phyloP scores from a whole-genome alignment of 1,140 invertebrate species.

The Drosophila persimilis region DNA sequence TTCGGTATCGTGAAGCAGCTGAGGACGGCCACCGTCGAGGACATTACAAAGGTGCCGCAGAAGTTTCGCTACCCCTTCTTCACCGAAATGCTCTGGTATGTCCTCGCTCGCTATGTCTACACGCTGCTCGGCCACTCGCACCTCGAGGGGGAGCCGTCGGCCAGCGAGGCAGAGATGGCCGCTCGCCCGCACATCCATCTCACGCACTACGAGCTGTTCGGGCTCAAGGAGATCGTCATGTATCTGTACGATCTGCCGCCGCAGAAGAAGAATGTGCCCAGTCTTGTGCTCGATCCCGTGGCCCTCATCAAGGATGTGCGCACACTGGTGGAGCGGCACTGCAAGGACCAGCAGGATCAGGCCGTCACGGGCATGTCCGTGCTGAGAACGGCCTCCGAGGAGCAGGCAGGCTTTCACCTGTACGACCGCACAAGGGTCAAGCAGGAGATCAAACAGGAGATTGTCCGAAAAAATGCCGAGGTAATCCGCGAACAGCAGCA shows the following conservation, averaged over 20 bases:
- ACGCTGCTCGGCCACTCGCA: slow-evolving; percentile 93
- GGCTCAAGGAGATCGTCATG: slow-evolving; percentile 95
- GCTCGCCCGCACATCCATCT: slow-evolving; percentile 87
- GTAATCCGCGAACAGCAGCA: slow-evolving; percentile 77
- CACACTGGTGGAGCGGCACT: slow-evolving; percentile 93
- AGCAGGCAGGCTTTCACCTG: slow-evolving; percentile 45
- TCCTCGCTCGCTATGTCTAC: slow-evolving; percentile 95
- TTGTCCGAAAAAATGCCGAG: slow-evolving; percentile 74
- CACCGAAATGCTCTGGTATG: slow-evolving; percentile 99
- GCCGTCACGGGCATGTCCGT: slow-evolving; percentile 93
- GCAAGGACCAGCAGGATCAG: slow-evolving; percentile 91
- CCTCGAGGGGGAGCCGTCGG: slow-evolving; percentile 85
- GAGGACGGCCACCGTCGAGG: slow-evolving; percentile 96
- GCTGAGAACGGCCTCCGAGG: slow-evolving; percentile 81
- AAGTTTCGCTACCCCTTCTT: slow-evolving; percentile 99
- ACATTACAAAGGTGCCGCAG: slow-evolving; percentile 96
- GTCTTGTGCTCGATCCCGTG: slow-evolving; percentile 94
- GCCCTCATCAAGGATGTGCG: slow-evolving; percentile 94
- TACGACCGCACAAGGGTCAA: slow-evolving; percentile 75
- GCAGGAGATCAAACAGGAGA: slow-evolving; percentile 81
- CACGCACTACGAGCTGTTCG: slow-evolving; percentile 93
- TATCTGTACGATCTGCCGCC: slow-evolving; percentile 94
- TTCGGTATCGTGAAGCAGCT: slow-evolving; percentile 94
- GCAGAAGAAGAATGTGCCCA: slow-evolving; percentile 95
- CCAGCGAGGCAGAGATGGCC: slow-evolving; percentile 75